A percentile compares a stretch with the other conserved stretches of the same genome.
These are phyloP conservation scores for Poecilia picta DNA, from an alignment of 2,797 vertebrate species.

Conservation along the genomic window DNA sequence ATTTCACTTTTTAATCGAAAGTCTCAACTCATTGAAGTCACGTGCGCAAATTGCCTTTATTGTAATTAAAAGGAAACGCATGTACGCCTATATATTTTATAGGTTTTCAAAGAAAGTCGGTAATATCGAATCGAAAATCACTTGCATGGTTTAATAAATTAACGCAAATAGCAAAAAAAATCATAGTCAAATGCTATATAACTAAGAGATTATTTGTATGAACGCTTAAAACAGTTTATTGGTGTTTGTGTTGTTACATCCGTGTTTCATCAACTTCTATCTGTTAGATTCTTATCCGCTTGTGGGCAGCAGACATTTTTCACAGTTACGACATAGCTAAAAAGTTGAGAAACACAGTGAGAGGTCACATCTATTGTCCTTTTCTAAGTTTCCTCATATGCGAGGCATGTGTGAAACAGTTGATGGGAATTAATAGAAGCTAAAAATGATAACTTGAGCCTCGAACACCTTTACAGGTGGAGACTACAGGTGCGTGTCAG, in stretches of 20 bases:
- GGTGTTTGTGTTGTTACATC: background rate
- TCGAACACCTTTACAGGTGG: slow-evolving; percentile 44
- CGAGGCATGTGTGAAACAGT: background rate
- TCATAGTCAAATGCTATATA: background rate
- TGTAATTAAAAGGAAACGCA: background rate
- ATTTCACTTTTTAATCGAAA: background rate
- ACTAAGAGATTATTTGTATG: background rate
- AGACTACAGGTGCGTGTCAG: background rate
- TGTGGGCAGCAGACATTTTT: background rate
- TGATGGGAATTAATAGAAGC: slow-evolving; percentile 11
- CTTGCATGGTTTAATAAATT: background rate
- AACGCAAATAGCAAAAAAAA: background rate
- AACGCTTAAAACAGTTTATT: background rate
- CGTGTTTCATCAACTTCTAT: background rate
- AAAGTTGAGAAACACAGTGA: background rate
- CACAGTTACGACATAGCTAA: background rate
- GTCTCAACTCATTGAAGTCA: background rate
- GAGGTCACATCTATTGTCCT: background rate
- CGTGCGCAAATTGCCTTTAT: background rate
- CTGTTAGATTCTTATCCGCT: background rate
- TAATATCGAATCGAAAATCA: background rate
- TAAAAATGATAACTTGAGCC: background rate
- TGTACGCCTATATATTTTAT: no score
- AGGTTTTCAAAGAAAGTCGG: background rate
- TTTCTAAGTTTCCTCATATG: background rate